Base-by-base conservation (phyloP, 2,113 vertebrate species). In the Halichoerus grypus region DNA sequence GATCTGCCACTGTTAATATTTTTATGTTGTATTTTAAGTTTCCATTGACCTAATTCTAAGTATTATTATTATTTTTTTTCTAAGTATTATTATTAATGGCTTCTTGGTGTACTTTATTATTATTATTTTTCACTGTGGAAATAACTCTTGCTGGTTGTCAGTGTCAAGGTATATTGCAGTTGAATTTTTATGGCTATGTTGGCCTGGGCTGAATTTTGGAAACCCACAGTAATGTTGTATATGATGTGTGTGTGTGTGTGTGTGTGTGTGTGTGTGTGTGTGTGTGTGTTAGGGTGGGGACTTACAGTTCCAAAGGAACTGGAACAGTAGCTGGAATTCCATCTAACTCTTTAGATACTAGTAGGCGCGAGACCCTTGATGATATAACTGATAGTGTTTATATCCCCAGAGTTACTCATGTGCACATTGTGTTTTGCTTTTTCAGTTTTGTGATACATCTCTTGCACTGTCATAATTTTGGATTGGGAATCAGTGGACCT, bases 401-500 rank as follows among this genome's bases (percentile, higher is more conserved):
- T 88, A 67, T 79, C 18, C 72, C 31, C 24, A 79, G 81, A 88
- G 61, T 72, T 94, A 79, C 26, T 95, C 7, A 84, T 24, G 19
- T 39, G 19, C 5, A 46, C 13, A 0, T 71, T 89, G 9, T 89
- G 28, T 55, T 89, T 86, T 36, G 3, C 63, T 95, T 49, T 80
- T 18, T 97, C 31, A 53, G 14, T 80, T 95, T 81, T 55, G 19
- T 92, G 61, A 81, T 71, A 31, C 51, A 9, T 39, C 7, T 93
- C 85, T 86, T 49, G 46, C 21, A 69, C 19, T 90, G 33, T 83
- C 53, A 71, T 88, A 46, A 88, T 87, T 94, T 92, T 92, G 31
- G 15, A 89, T 26, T 88, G 14, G 33, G 36, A 1, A 9, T 42
- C 14, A 76, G 18, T 59, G 57, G 49, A 83, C n/a, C 4, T 61